Base-by-base conservation (phyloP, 2,797 vertebrate species). In the Meda fulgida region DNA sequence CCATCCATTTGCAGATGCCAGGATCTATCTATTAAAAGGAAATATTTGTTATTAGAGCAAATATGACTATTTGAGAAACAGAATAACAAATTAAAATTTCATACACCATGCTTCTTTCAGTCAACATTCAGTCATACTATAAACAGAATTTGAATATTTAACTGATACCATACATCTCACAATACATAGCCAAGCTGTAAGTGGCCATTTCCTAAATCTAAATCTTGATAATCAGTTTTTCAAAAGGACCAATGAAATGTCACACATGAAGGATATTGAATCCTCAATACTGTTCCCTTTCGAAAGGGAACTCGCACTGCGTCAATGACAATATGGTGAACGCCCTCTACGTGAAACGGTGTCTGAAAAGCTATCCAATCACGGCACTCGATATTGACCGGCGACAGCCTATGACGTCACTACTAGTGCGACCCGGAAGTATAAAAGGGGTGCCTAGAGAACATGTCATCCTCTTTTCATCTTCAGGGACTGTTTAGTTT, bases 41-140 rank as follows among this genome's bases (percentile, higher is more conserved):
- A 83, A 80, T 71, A 65, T 77, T 43, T 34, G 23, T 66, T 77
- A 69, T 80, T 48, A 55, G 34, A 65, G 55, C 29, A 67, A 85
- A 43, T 43, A 43, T 43, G 40, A 43, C 43, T 46, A 46, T 46
- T 46, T 13, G 63, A 77, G 46, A 67, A 31, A 43, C 87, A 88
- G 81, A 89, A 88, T 84, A 79, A 83, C 69, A 70, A 58, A 48
- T 66, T n/a, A 43, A 13, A 4, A 43, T 67, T 66, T 40, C 9
- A 79, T 60, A 9, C 65, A 77, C 36, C 76, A 77, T 76, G 53
- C 46, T 85, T 77, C 55, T 66, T 31, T 29, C 29, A 16, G 38
- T 18, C 38, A 31, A 36, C 26, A 71, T 60, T 71, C 65, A 53
- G 53, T 67, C 65, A 69, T 38, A 11, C 46, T 1, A 53, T 16